These are phyloP conservation scores for Megaceryle alcyon DNA, from an alignment of 2,797 vertebrate species.

Conservation along the genomic window DNA sequence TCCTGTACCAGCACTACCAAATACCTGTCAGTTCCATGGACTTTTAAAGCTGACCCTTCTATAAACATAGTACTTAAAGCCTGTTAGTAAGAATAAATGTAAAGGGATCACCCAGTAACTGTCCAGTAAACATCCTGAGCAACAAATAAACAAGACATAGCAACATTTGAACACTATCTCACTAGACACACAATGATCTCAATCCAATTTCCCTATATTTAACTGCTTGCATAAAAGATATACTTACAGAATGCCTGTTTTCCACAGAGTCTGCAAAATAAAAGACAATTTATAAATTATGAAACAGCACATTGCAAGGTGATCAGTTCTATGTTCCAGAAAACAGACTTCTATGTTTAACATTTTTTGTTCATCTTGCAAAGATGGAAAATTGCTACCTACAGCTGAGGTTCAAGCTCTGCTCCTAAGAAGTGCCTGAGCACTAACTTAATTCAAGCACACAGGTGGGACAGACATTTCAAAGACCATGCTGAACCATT, in stretches of 20 bases:
- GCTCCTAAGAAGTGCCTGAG: neutral
- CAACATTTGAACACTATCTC: neutral
- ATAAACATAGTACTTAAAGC: neutral
- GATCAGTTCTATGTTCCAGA: neutral
- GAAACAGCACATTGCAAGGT: neutral
- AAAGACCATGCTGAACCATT: neutral
- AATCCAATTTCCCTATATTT: neutral
- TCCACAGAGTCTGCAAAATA: constrained; percentile 77
- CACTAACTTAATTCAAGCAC: neutral
- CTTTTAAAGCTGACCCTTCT: neutral
- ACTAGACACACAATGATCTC: neutral
- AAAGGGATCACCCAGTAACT: neutral
- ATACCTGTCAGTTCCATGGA: neutral
- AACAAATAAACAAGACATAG: neutral
- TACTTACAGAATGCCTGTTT: constrained; percentile 80
- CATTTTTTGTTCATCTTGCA: neutral
- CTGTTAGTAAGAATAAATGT: neutral
- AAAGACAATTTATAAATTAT: constrained; percentile 37
- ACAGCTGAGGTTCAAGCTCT: neutral
- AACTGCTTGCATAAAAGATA: neutral
- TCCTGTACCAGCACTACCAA: neutral
- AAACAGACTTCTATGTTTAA: neutral
- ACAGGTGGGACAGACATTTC: neutral
- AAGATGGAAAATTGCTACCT: neutral
- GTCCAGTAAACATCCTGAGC: neutral